Percentiles rank a stretch among this genome's conserved stretches.
phyloP scores from a whole-genome alignment of 2,797 vertebrate species.

The Rhinella marina region DNA sequence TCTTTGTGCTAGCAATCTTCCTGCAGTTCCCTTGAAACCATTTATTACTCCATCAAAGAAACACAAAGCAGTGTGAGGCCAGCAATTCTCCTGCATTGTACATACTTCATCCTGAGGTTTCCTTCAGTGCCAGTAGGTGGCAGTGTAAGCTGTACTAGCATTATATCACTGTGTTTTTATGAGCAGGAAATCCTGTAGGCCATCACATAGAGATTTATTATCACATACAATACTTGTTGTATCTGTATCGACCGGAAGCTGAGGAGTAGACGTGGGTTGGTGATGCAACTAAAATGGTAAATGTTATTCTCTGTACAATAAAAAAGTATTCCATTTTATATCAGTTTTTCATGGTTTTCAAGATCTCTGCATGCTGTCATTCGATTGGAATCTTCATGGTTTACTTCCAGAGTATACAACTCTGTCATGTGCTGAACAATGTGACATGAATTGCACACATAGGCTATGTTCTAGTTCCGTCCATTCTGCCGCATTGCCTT shows the following conservation, averaged over 20 bases:
- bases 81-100: too few species aligned
- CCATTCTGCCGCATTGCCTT: too few species aligned
- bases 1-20: slow-evolving; percentile 1
- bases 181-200: slow-evolving; percentile 32
- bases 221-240: background rate
- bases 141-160: background rate
- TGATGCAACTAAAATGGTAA: background rate
- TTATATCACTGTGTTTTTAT: background rate
- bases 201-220: slow-evolving; percentile 7
- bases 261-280: background rate
- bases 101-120: background rate
- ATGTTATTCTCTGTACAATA: background rate
- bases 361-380: too few species aligned
- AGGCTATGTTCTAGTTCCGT: too few species aligned
- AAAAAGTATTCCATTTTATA: too few species aligned
- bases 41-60: slow-evolving; percentile 26
- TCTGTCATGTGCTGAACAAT: too few species aligned
- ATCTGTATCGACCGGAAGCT: background rate
- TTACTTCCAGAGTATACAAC: too few species aligned
- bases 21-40: slow-evolving; percentile 25
- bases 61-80: background rate
- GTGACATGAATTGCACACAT: too few species aligned
- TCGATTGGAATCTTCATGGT: too few species aligned
- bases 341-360: too few species aligned
- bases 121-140: slow-evolving; percentile 12